phyloP scores from a whole-genome alignment of 1,140 invertebrate species.

The Diachasmimorpha longicaudata region DNA sequence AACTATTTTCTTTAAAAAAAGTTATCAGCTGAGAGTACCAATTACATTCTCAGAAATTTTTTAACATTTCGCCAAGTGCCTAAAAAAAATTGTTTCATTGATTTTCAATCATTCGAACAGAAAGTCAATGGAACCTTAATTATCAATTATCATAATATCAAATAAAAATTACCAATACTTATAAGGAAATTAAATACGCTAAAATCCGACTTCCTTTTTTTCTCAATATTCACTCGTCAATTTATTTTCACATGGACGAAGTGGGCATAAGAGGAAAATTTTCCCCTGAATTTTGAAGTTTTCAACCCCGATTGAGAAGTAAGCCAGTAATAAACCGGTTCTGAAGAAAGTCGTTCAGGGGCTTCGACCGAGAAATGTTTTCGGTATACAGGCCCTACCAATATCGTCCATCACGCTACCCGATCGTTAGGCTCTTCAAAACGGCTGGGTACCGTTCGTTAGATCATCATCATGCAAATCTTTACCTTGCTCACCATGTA shows the following conservation, averaged over 20 bases:
- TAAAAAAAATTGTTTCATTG: too few relatives aligned
- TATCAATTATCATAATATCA: too few relatives aligned
- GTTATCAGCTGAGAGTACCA: too few relatives aligned
- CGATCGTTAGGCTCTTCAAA: background rate
- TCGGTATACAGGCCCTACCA: background rate
- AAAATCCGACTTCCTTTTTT: too few relatives aligned
- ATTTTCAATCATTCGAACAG: too few relatives aligned
- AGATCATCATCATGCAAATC: background rate
- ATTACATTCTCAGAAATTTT: too few relatives aligned
- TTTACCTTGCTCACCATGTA: background rate
- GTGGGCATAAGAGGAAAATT: background rate
- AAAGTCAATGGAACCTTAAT: too few relatives aligned
- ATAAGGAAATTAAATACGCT: too few relatives aligned
- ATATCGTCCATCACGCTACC: background rate
- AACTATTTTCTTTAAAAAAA: too few relatives aligned
- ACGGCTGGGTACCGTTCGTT: background rate
- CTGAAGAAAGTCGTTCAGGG: conserved; percentile 36
- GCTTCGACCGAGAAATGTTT: conserved; percentile 13
- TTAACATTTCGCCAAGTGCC: too few relatives aligned
- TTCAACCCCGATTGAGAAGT: conserved; percentile 5
- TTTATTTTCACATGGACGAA: background rate
- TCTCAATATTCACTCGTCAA: background rate
- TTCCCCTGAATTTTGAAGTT: background rate
- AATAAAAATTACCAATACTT: too few relatives aligned
- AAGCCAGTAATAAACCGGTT: conserved; percentile 40